Conservation (phyloP, 1,140 invertebrate species). For the Drosophila albomicans region DNA sequence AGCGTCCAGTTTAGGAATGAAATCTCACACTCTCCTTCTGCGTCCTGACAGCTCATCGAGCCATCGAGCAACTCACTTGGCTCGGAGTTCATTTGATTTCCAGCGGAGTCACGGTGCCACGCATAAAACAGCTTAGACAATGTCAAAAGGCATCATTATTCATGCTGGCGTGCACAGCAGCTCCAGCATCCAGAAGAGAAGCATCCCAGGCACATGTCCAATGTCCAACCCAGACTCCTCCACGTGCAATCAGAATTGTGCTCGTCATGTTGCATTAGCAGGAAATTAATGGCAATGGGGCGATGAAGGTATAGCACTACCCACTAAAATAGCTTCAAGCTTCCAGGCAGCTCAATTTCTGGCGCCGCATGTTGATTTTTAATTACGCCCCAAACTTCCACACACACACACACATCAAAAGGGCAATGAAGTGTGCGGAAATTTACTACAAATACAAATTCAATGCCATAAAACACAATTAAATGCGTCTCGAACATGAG, state of each 20-base stretch:
- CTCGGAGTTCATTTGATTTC: conserved; percentile 67
- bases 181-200: not conserved
- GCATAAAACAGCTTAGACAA: conserved; percentile 82
- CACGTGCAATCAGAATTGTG: conserved; percentile 43
- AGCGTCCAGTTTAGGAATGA: conserved; percentile 37
- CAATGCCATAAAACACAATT: conserved; percentile 78
- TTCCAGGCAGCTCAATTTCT: conserved; percentile 34
- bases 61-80: conserved; percentile 15
- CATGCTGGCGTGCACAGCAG: conserved; percentile 50
- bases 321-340: not conserved
- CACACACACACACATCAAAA: conserved; percentile 17
- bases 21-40: not conserved
- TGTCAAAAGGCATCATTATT: conserved; percentile 81
- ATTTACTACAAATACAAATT: conserved; percentile 76
- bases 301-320: not conserved
- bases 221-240: conserved; percentile 2
- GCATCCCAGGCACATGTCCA: conserved; percentile 18
- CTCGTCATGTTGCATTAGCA: conserved; percentile 57
- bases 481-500: conserved; percentile 53
- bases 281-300: conserved; percentile 41
- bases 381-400: conserved; percentile 31
- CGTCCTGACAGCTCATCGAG: conserved; percentile 37
- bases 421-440: conserved; percentile 57
- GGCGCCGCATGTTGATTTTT: conserved; percentile 53
- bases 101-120: conserved; percentile 74